Evolutionary conservation across 2,113 vertebrate genomes (phyloP), one percentile per base, ranked within the genome.

Genomic region (Pituophis catenifer): DNA sequence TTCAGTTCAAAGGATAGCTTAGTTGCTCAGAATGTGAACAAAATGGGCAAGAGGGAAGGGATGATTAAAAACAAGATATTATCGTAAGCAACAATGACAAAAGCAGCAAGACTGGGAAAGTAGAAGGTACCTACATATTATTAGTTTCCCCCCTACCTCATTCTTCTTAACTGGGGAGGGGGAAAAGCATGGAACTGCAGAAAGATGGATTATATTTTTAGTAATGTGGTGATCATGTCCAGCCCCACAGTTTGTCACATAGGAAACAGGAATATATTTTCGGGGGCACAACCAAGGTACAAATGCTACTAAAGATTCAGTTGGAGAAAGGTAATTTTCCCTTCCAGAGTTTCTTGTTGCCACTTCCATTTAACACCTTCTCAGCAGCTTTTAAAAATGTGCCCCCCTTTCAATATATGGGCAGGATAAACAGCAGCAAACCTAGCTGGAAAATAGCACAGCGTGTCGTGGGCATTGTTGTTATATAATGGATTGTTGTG

Each of bases 191-290:
- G 38, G 38, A 91, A 0, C 19, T 38, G 62, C 93, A 96, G 92
- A 95, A 96, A 91, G 91, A 59, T 91, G 92, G 88, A 91, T 93
- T 92, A 93, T 29, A 89, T 96, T 95, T 90, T 57, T 93, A 65
- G 92, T 88, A 94, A 57, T 38, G 94, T 91, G 86, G 59, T 93
- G 65, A 92, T 94, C 81, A n/a, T 11, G 54, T 33, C 90, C 95
- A 95, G 96, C 93, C 94, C 92, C 92, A 89, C 33, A 91, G 86
- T 95, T 95, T 93, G 55, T 94, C 95, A 95, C 92, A 8, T 85
- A 94, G 90, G 90, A 94, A 96, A 96, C 1, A 91, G 86, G 92
- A 93, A 95, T 21, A 92, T 62, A 38, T 95, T 95, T 95, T 93
- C 91, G 91, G 65, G 1, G 1, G 91, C 26, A 75, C 65, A 94